phyloP scores from a whole-genome alignment of 2,797 vertebrate species.

The Sebastes wilsoni region DNA sequence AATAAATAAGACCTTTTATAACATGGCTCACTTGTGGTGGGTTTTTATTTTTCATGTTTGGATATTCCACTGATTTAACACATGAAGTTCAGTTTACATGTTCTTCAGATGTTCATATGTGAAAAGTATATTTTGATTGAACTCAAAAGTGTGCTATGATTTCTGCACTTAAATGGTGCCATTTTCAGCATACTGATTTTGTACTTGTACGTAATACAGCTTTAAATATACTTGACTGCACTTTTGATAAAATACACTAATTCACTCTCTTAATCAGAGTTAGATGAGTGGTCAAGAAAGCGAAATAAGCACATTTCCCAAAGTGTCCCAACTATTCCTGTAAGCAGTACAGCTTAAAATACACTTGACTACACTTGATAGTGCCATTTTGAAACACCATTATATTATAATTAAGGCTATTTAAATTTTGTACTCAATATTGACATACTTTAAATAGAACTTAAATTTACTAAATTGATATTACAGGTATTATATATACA shows the following conservation, averaged over 20 bases:
- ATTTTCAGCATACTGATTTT: background rate
- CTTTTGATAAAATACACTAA: background rate
- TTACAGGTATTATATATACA: background rate
- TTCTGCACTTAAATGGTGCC: background rate
- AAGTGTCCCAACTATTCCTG: background rate
- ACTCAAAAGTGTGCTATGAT: background rate
- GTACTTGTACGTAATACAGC: background rate
- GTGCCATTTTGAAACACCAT: background rate
- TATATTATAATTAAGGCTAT: background rate
- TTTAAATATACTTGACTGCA: background rate
- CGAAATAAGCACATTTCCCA: background rate
- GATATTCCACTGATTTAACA: background rate
- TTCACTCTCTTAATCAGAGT: background rate
- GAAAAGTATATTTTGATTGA: background rate
- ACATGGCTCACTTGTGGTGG: slow-evolving; percentile 47
- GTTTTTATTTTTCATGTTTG: slow-evolving; percentile 21
- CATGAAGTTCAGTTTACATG: background rate
- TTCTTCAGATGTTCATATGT: background rate
- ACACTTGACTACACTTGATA: background rate
- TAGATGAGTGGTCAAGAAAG: background rate
- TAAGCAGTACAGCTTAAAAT: background rate
- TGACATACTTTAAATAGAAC: background rate
- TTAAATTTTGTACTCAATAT: background rate
- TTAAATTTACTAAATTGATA: background rate
- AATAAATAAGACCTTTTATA: slow-evolving; percentile 83